Evolutionary conservation across 2,113 vertebrate genomes (phyloP).

Genomic region (Aegotheles bennettii): DNA sequence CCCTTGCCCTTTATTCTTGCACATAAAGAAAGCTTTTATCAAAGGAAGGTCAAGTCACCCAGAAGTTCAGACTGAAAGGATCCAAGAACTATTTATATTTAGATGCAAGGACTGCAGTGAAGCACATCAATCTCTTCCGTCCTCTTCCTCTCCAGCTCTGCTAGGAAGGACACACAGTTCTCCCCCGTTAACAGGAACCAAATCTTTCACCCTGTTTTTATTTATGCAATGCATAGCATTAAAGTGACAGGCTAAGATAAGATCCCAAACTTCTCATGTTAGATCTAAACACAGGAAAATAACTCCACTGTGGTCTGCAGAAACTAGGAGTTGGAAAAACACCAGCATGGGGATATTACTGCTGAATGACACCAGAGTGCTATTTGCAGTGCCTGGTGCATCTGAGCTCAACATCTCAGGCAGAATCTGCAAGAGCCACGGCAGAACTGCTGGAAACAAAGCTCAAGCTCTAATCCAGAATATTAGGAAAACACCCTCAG

Average conservation of each 20-base stretch:
- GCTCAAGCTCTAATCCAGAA: background rate
- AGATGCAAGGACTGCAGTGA: background rate
- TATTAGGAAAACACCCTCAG: background rate
- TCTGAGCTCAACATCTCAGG: background rate
- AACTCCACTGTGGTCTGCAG: too few species aligned
- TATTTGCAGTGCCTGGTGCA: background rate
- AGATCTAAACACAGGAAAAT: background rate
- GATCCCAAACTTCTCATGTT: background rate
- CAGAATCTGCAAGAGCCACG: background rate
- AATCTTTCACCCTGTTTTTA: background rate
- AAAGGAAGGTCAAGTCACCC: constrained; percentile 38
- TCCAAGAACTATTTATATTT: background rate
- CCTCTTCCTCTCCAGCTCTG: background rate
- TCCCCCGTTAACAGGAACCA: background rate
- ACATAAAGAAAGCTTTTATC: constrained; percentile 42
- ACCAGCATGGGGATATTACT: background rate
- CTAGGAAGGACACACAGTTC: background rate
- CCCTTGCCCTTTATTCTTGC: background rate
- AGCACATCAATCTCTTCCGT: background rate
- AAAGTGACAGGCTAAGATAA: background rate
- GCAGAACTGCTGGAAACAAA: background rate
- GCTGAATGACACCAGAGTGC: background rate
- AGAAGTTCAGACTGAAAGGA: background rate
- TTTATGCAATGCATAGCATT: background rate
- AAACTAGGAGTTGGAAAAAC: background rate